These are phyloP conservation scores for Acestrorhynchus altus DNA, from an alignment of 2,797 vertebrate genomes.

Conservation along the genomic window DNA sequence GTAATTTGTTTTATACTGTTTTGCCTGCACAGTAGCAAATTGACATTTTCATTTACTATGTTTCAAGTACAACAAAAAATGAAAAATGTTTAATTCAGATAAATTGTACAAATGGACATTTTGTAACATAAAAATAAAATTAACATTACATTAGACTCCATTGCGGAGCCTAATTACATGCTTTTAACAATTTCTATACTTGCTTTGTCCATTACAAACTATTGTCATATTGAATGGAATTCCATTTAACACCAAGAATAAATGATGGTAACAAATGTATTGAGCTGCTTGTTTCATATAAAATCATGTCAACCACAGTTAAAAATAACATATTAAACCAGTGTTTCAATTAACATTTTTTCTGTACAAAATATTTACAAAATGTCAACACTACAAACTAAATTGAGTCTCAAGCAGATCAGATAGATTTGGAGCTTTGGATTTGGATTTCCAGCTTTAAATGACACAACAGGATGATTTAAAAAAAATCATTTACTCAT, in stretches of 20 bases:
- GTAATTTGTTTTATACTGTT: too few species aligned
- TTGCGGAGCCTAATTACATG: background rate
- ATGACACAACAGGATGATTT: too few species aligned
- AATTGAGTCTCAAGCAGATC: background rate
- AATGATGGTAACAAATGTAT: background rate
- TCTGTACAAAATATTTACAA: conserved; percentile 11
- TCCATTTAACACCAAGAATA: background rate
- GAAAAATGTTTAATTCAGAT: background rate
- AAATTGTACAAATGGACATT: conserved; percentile 8
- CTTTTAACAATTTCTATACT: background rate
- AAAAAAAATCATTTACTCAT: too few species aligned
- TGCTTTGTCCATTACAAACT: background rate
- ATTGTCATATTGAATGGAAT: background rate
- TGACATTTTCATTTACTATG: background rate
- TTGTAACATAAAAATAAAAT: background rate
- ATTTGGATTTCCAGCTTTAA: too few species aligned
- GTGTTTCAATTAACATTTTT: background rate
- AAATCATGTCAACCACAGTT: background rate
- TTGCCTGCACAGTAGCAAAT: background rate
- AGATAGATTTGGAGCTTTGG: background rate
- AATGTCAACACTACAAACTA: background rate
- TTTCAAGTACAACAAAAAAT: conserved; percentile 10
- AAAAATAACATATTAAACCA: background rate
- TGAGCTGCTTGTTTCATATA: background rate
- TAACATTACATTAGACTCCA: background rate